phyloP scores from a whole-genome alignment of 2,797 vertebrate genomes.

The Anguilla marmorata region DNA sequence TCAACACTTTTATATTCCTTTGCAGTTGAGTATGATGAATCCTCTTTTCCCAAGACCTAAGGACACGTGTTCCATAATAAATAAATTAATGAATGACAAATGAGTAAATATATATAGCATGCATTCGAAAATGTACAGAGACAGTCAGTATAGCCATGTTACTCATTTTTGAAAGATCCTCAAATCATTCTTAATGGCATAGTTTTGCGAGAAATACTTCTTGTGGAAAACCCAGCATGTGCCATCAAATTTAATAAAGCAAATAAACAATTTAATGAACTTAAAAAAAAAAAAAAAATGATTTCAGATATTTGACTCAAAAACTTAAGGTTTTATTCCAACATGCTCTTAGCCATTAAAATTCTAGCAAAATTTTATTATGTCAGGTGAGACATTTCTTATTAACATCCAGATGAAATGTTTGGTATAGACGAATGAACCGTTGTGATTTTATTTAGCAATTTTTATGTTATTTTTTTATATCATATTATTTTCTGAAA shows the following conservation, averaged over 20 bases:
- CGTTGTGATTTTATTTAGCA: not conserved
- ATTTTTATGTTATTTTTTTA: not conserved
- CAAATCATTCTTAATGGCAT: not conserved
- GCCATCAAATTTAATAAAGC: not conserved
- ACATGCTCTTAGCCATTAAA: not conserved
- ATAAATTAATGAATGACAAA: slow-evolving; percentile 3
- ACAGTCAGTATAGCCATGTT: not conserved
- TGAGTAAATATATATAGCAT: not conserved
- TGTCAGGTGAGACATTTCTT: not conserved
- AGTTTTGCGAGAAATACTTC: not conserved
- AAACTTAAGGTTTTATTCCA: not conserved
- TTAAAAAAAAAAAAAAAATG: not conserved
- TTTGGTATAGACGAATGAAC: not conserved
- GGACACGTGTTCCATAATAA: slow-evolving; percentile 4
- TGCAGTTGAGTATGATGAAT: not conserved
- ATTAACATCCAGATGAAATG: not conserved
- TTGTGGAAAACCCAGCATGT: too few species aligned
- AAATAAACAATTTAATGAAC: not conserved
- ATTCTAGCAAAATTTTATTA: not conserved
- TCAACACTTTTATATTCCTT: slow-evolving; percentile 2
- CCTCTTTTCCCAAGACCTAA: not conserved
- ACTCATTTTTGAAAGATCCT: not conserved
- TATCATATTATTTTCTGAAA: not conserved
- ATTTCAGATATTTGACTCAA: not conserved
- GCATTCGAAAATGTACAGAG: not conserved